Percentiles rank a stretch among this genome's conserved stretches.
Evolutionary conservation across 2,888 invertebrate species (phyloP).

Genomic region (Chironomus tentans): DNA sequence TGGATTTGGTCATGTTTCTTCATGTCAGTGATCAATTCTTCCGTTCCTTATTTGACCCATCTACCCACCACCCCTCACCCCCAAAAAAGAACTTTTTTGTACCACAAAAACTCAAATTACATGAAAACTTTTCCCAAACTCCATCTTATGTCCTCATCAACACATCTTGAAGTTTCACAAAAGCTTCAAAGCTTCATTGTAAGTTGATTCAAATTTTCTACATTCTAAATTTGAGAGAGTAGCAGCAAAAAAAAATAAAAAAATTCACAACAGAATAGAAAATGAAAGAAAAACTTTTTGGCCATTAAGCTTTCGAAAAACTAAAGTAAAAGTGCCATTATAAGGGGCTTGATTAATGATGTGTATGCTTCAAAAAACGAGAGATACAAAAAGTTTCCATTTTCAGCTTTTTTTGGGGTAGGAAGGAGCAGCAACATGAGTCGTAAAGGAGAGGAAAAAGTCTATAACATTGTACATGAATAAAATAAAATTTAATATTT

Average conservation of each 20-base stretch:
- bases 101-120: no score
- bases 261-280: no score
- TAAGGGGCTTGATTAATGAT: constrained; percentile 6
- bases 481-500: constrained; percentile 1
- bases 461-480: background rate
- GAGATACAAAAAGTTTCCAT: background rate
- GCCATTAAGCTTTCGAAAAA: constrained; percentile 5
- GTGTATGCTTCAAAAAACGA: background rate
- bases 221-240: background rate
- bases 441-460: background rate
- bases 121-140: no score
- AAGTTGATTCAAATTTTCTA: constrained; percentile 1
- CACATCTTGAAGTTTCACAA: no score
- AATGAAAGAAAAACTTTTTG: background rate
- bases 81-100: no score
- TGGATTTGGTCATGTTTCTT: no score
- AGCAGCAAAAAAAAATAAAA: no score
- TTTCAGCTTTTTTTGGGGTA: background rate
- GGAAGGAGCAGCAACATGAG: background rate
- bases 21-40: no score
- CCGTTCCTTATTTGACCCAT: no score
- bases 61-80: no score
- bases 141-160: no score
- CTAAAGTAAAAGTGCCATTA: constrained; percentile 6
- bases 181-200: no score